Base-by-base conservation (phyloP, 2,888 invertebrate species). In the Gandaritis pyraliata region DNA sequence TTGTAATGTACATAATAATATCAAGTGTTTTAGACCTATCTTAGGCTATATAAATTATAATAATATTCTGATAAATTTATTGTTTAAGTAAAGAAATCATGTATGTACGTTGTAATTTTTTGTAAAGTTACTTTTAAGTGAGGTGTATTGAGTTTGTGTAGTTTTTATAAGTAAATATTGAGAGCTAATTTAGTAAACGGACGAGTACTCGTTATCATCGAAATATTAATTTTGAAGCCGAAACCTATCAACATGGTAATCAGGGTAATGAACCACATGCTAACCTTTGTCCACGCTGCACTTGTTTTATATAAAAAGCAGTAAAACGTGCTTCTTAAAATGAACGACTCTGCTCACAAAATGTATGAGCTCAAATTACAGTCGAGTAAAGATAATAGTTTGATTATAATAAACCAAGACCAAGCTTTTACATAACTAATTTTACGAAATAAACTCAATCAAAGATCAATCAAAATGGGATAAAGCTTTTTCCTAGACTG, bases 141-240 rank as follows among this genome's bases (percentile, higher is more conserved):
- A 82, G 69, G 82, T 82, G 77, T 85, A 81, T 83, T 88, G 72
- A 82, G 85, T 87, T 87, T 77, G 80, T 77, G 92, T 91, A 92
- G 92, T 90, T 92, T 92, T 92, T 91, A 91, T 91, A 91, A 90
- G 88, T 89, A 86, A 88, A 86, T 84, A 88, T 88, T 86, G 79
- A 86, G 82, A 85, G 82, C 70, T 81, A 81, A 80, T 82, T 16
- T 73, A 77, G 72, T 75, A 75, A 77, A 79, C 83, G 89, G 89
- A 85, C 87, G 87, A 86, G 89, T 88, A 85, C 82, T 65, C 66
- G 54, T 45, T 54, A 39, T 60, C 41, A 54, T 38, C 43, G 55
- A 65, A 61, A 18, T 61, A 57, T 63, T 69, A 33, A 58, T 71
- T 73, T 65, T 55, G 50, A 62, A 56, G 66, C 69, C 68, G 57